Evolutionary conservation across 2,888 invertebrate species (phyloP).

Genomic region (Zaprionus lineosus): DNA sequence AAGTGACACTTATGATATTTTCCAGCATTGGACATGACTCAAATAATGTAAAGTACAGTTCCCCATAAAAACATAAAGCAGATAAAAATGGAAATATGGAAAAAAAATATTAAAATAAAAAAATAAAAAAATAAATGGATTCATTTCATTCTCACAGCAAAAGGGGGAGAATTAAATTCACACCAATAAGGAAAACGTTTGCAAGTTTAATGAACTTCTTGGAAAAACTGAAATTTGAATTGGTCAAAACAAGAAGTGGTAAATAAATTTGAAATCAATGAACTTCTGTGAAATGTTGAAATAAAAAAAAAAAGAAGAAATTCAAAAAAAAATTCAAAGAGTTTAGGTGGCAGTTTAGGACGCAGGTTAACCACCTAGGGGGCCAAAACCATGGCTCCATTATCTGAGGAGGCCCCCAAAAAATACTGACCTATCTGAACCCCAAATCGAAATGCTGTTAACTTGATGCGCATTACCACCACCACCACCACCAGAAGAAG

Average conservation of each 20-base stretch:
- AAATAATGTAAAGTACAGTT: conserved; percentile 3
- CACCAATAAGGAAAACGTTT: conserved; percentile 26
- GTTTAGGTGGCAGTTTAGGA: conserved; percentile 17
- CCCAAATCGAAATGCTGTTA: conserved; percentile 49
- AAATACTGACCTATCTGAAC: conserved; percentile 66
- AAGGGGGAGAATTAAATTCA: too few relatives aligned
- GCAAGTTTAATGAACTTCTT: conserved; percentile 62
- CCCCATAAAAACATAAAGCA: background rate
- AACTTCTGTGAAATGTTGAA: conserved; percentile 36
- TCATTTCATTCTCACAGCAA: conserved; percentile 36
- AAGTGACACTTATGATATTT: too few relatives aligned
- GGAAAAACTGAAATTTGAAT: conserved; percentile 51
- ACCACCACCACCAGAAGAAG: too few relatives aligned
- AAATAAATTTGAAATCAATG: conserved; percentile 41
- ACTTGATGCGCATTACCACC: conserved; percentile 47
- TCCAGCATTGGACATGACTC: too few relatives aligned
- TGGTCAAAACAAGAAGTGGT: conserved; percentile 16
- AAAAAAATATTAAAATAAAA: conserved; percentile 1
- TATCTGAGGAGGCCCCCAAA: conserved; percentile 17
- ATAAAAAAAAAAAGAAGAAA: conserved; percentile 10
- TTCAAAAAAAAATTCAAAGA: too few relatives aligned
- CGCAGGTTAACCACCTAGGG: conserved; percentile 28
- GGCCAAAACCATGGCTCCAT: conserved; percentile 26
- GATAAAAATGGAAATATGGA: background rate
- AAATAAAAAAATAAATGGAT: background rate